Evolutionary conservation across 2,888 invertebrate genomes (phyloP), one percentile per base, ranked within the genome.

Genomic region (Drosophila mercatorum): DNA sequence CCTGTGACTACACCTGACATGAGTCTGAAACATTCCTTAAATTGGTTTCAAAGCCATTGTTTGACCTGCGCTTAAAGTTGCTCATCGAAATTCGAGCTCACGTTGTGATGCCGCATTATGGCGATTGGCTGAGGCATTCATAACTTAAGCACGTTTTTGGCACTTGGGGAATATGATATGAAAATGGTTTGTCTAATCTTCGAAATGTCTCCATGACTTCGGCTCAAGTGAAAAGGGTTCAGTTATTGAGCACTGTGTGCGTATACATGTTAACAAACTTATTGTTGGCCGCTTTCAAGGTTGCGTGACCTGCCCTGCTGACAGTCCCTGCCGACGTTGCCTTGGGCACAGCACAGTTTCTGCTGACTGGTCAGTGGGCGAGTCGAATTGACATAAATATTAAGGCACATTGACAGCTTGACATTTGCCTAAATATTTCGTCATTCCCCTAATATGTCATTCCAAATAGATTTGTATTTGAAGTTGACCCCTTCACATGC

Each of bases 361-460:
- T 34, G 47, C 8, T 31, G 52, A 44, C 12, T 41, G 52, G 17
- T 7, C 34, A 26, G 31, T 53, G 51, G 46, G 22, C 43, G 61
- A 46, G 64, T 67, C 28, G 49, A 59, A 72, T 51, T 72, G 78
- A 70, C 84, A 78, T 75, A 75, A 68, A 83, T 80, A 80, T 88
- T 80, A 68, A 77, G 75, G 52, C 68, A 69, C 65, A 70, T 57
- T 72, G 87, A 88, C 87, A 88, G 87, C 55, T 75, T 77, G 84
- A 80, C 75, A 75, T 75, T 64, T 75, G 71, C 60, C 71, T 52
- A 55, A 64, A 26, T 38, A 67, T 67, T 72, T 79, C 57, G 75
- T 57, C 49, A 67, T 66, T 53, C 72, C 28, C 44, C 47, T 34
- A 40, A 49, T 66, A 41, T 41, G 47, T 34, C 5, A 28, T 26